phyloP scores from a whole-genome alignment of 2,797 vertebrate species.

The Muraenolepis orangiensis region DNA sequence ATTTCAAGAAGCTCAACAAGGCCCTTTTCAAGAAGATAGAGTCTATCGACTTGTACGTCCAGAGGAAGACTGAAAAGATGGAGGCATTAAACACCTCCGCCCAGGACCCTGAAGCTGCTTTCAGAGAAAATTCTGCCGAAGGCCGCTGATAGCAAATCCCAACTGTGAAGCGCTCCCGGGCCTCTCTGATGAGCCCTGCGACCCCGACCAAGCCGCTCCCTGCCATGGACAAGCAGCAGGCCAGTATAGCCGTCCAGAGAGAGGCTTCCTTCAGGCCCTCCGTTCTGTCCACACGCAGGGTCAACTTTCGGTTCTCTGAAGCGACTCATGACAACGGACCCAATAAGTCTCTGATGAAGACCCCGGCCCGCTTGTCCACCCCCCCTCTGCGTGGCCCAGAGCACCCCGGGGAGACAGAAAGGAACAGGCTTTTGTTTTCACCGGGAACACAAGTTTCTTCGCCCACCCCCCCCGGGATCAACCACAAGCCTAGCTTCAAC shows the following conservation, averaged over 20 bases:
- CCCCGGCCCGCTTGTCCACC: constrained; percentile 82
- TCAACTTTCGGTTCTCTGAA: constrained; percentile 89
- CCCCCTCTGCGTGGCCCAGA: constrained; percentile 50
- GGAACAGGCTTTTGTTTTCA: constrained; percentile 81
- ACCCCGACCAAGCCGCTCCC: constrained; percentile 26
- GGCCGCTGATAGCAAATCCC: constrained; percentile 47
- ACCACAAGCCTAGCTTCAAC: constrained; percentile 83
- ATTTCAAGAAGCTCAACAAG: constrained; percentile 93
- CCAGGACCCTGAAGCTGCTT: constrained; percentile 73
- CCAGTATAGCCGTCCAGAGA: constrained; percentile 49
- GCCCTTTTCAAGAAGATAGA: constrained; percentile 93
- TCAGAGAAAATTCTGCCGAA: constrained; percentile 57
- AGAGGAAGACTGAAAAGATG: constrained; percentile 84
- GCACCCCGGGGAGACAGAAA: constrained; percentile 62
- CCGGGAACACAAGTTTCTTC: constrained; percentile 59
- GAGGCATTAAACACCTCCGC: too few species aligned
- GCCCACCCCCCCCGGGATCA: too few species aligned
- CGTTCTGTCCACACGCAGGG: constrained; percentile 79
- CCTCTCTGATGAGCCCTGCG: constrained; percentile 78
- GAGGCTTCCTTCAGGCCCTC: constrained; percentile 69
- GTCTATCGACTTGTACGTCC: constrained; percentile 88
- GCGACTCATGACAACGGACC: constrained; percentile 84
- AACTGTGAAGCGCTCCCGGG: constrained; percentile 23
- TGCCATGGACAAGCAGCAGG: too few species aligned
- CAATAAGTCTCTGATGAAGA: constrained; percentile 85